Base-by-base conservation (phyloP, 2,113 vertebrate species). In the Phrynosoma blainvillii region DNA sequence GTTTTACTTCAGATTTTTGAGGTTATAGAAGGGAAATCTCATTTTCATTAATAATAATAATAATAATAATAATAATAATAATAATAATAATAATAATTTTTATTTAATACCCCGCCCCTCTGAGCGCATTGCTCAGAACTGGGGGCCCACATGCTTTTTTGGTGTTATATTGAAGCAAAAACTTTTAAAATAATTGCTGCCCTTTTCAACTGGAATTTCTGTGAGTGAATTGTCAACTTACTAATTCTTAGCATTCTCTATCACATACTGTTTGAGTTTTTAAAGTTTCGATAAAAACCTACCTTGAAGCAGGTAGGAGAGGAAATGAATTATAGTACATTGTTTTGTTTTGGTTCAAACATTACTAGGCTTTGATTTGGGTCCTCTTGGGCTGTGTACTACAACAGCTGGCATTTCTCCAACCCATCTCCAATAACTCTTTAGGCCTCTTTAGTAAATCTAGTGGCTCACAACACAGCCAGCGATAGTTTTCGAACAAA, bases 1-100 rank as follows among this genome's bases (percentile, higher is more conserved):
- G 75, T 12, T 59, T 92, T 77, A 71, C 52, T 70, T 62, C 76
- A 93, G 89, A 89, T 89, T 80, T 89, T 27, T 73, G 84, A 47
- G 82, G 77, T 78, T 84, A 76, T 66, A 80, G 90, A 23, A 66
- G 79, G 68, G 47, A 65, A 90, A 88, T 87, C 71, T 2, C 47
- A 23, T 84, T 85, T 84, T 56, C 75, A 2, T n/a, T n/a, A n/a
- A n/a, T n/a, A n/a, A n/a, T n/a, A n/a, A n/a, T n/a, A n/a, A n/a
- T n/a, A n/a, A n/a, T n/a, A n/a, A n/a, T n/a, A n/a, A n/a, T n/a
- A n/a, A n/a, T n/a, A n/a, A n/a, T n/a, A n/a, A n/a, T n/a, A n/a
- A n/a, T n/a, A n/a, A n/a, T n/a, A n/a, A n/a, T n/a, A n/a, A n/a
- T n/a, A n/a, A n/a, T n/a, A n/a, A n/a, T n/a, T n/a, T n/a, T n/a